Evolutionary conservation across 1,140 invertebrate species (phyloP).

Genomic region (Pogonomyrmex californicus): DNA sequence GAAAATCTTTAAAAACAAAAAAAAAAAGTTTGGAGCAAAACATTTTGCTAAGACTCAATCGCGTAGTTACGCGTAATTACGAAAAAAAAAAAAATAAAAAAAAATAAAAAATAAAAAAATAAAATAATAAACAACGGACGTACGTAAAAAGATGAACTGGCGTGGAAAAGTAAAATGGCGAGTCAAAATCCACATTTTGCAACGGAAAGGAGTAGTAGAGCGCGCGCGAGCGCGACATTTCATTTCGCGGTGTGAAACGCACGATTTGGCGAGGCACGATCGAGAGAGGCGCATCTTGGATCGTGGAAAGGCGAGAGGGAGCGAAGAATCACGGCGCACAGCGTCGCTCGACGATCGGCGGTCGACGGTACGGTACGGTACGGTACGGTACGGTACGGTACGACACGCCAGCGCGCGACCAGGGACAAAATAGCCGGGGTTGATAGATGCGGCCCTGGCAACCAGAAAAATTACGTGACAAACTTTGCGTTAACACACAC

Average conservation of each 20-base stretch:
- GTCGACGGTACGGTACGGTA: too few relatives aligned
- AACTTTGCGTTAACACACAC: conserved; percentile 82
- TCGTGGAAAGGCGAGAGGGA: conserved; percentile 4
- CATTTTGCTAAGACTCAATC: neutral
- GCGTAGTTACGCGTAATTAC: neutral
- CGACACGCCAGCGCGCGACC: too few relatives aligned
- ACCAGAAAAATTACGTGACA: conserved; percentile 85
- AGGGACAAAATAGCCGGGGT: conserved; percentile 64
- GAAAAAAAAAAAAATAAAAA: neutral
- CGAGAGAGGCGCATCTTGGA: neutral
- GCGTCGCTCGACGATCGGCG: too few relatives aligned
- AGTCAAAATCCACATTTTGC: conserved; percentile 30
- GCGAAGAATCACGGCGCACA: neutral
- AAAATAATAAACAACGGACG: too few relatives aligned
- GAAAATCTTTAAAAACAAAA: neutral
- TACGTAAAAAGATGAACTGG: neutral
- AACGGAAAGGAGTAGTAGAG: neutral
- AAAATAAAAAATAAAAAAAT: neutral
- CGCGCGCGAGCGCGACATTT: neutral
- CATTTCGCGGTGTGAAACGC: conserved; percentile 23
- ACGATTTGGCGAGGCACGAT: neutral
- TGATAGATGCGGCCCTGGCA: conserved; percentile 79
- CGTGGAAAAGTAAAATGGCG: conserved; percentile 12
- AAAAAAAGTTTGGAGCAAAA: neutral
- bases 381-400: too few relatives aligned